Conservation (phyloP, 2,113 vertebrate genomes). For the Puffinus mauretanicus region DNA sequence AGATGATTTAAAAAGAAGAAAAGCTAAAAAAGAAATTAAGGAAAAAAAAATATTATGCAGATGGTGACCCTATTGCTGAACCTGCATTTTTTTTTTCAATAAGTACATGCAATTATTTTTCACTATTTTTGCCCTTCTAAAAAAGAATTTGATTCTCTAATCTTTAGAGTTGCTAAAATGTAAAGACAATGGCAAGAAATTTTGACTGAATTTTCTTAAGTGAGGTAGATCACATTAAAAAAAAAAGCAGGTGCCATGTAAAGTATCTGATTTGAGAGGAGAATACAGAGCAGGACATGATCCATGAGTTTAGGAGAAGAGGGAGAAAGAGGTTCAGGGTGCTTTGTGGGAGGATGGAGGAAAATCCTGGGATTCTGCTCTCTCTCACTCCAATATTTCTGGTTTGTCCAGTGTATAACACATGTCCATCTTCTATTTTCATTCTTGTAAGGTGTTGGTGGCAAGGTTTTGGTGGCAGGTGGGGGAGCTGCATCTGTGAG, state of each 20-base stretch:
- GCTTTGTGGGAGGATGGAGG: not conserved
- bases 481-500: rapidly evolving
- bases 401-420: not conserved
- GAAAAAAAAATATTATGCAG: not conserved
- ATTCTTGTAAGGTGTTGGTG: not conserved
- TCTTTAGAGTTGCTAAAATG: not conserved
- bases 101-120: not conserved
- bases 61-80: not conserved
- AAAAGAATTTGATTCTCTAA: not conserved
- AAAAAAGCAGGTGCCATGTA: not conserved
- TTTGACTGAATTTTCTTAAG: not conserved
- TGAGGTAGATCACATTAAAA: not conserved
- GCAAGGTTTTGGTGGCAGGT: not conserved
- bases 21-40: not conserved
- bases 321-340: not conserved
- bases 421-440: not conserved
- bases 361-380: not conserved
- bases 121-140: not conserved
- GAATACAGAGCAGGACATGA: not conserved
- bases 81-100: not conserved
- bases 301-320: not conserved
- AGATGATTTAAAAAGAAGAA: not conserved
- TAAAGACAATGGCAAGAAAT: not conserved
- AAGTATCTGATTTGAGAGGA: not conserved
- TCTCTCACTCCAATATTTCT: not conserved